Base-by-base conservation (phyloP, 2,113 vertebrate genomes). In the Hydrochoerus hydrochaeris region DNA sequence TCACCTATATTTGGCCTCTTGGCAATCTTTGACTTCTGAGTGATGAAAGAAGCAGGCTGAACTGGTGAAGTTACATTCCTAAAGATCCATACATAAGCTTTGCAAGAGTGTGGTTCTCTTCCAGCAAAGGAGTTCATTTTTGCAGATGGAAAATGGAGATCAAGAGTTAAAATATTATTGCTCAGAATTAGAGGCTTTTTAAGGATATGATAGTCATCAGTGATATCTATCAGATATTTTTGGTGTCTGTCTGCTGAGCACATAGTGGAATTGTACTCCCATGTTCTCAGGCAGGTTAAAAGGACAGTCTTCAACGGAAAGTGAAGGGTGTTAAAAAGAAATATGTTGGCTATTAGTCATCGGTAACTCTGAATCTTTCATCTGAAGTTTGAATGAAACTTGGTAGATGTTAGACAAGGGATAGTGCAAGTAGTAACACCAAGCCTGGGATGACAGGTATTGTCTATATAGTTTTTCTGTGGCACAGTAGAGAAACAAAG, bases 41-140 rank as follows among this genome's bases (percentile, higher is more conserved):
- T 97, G 83, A 95, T 96, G 95, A 90, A 93, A 96, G 90, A 92
- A 78, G 95, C 94, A 95, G 94, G 95, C 90, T 75, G 88, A 95
- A 95, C 97, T 98, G 96, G 90, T 94, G 96, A 97, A 95, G 95
- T 97, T 52, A 46, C 95, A 97, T 95, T 97, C 95, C 96, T 95
- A 19, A 81, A 95, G 75, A 94, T 73, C 88, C n/a, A 35, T 58
- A 90, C 67, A 65, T 85, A 82, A 87, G 81, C 85, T 95, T 96
- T 89, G 35, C 16, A 69, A 88, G 54, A 88, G 30, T 87, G 54
- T 92, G 58, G 22, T 86, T 93, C 60, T 94, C 38, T 81, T 78
- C 73, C 78, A 71, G 38, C 30, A 69, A 7, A 41, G 60, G 44
- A 90, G 67, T 91, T 94, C 35, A 83, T 89, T 95, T 95, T 96